Evolutionary conservation across 2,113 vertebrate genomes (phyloP).

Genomic region (Athene noctua): DNA sequence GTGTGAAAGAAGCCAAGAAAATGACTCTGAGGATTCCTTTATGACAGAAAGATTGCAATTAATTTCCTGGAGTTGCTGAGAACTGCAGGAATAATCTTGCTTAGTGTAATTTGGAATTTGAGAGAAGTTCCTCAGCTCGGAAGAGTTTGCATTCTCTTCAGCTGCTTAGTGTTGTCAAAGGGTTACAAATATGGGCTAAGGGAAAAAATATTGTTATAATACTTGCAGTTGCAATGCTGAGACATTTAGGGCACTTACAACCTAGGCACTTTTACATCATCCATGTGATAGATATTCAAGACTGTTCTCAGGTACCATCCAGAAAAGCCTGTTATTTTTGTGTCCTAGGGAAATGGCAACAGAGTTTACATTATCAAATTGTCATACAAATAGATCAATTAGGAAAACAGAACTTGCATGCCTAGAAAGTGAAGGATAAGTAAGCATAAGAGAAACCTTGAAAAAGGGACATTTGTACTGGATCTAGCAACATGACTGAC

Average conservation of each 20-base stretch:
- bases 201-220: background rate
- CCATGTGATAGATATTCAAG: background rate
- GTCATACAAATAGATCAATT: conserved; percentile 32
- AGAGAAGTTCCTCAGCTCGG: background rate
- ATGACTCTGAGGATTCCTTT: background rate
- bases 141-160: background rate
- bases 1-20: background rate
- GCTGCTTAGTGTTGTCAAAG: background rate
- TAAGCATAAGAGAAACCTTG: background rate
- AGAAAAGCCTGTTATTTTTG: background rate
- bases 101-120: background rate
- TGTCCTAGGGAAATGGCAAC: background rate
- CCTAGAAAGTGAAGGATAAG: background rate
- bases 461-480: conserved; percentile 42
- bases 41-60: background rate
- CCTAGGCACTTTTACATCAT: background rate
- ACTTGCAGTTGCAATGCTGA: background rate
- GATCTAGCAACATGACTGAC: conserved; percentile 14
- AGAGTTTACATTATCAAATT: conserved; percentile 13
- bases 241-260: background rate
- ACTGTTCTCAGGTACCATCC: background rate
- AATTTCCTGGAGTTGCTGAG: background rate
- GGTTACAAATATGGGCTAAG: background rate
- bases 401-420: background rate
- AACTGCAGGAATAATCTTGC: background rate